phyloP scores from a whole-genome alignment of 2,113 vertebrate species.

The Plectropomus leopardus region DNA sequence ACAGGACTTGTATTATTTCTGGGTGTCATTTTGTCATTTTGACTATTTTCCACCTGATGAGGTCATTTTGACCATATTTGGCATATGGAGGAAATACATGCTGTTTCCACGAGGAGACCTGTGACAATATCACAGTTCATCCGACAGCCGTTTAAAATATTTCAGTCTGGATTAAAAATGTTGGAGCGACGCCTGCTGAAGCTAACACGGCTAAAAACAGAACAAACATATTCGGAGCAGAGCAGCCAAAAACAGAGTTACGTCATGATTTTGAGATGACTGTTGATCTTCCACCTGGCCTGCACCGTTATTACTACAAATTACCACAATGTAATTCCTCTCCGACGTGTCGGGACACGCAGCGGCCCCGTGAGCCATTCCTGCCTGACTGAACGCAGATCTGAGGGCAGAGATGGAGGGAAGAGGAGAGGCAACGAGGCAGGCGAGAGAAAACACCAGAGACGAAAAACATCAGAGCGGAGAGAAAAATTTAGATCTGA shows the following conservation, averaged over 20 bases:
- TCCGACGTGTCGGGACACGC: conserved; percentile 9
- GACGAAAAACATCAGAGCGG: not conserved
- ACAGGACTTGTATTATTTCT: no score
- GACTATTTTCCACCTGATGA: no score
- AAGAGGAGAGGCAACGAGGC: conserved; percentile 2
- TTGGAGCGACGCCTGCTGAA: no score
- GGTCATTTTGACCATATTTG: no score
- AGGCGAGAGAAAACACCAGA: not conserved
- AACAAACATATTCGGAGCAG: not conserved
- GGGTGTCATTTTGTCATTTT: no score
- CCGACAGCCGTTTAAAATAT: no score
- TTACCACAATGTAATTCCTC: conserved; percentile 25
- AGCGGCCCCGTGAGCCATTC: not conserved
- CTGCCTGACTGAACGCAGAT: conserved; percentile 22
- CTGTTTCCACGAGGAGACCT: no score
- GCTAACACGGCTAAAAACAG: not conserved
- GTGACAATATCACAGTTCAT: no score
- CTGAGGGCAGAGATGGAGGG: not conserved
- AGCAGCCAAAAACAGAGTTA: not conserved
- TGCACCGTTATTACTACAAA: conserved; percentile 13
- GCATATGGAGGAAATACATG: no score
- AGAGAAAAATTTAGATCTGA: not conserved
- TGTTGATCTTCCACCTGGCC: conserved; percentile 10
- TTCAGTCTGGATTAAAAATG: no score
- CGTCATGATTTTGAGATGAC: not conserved